Conservation (phyloP, 2,888 invertebrate genomes). For the Gymnosoma rotundatum region DNA sequence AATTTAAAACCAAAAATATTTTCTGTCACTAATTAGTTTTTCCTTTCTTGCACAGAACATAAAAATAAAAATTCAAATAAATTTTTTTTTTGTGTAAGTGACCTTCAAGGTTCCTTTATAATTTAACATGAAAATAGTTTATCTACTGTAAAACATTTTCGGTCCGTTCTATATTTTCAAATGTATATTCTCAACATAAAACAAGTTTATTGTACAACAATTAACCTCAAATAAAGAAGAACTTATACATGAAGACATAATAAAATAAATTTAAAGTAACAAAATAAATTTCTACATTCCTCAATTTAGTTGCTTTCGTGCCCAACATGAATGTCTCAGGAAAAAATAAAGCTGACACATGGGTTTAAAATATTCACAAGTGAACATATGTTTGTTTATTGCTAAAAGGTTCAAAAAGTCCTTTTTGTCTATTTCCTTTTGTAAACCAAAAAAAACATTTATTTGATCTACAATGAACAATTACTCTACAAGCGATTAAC, state of each 20-base stretch:
- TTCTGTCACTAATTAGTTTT: too few species aligned
- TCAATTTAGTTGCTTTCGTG: neutral
- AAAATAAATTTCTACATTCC: neutral
- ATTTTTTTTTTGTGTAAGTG: too few species aligned
- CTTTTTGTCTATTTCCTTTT: constrained; percentile 17
- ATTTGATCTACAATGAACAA: constrained; percentile 54
- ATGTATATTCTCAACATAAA: too few species aligned
- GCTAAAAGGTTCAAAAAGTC: constrained; percentile 33
- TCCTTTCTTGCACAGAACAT: too few species aligned
- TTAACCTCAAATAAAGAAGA: neutral
- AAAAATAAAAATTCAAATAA: too few species aligned
- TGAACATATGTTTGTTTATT: constrained; percentile 39
- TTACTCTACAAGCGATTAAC: constrained; percentile 65
- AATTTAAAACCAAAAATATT: too few species aligned
- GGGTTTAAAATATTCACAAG: constrained; percentile 8
- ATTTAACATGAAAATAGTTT: too few species aligned
- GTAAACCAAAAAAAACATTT: constrained; percentile 21
- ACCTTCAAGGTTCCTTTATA: too few species aligned
- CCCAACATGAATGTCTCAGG: neutral
- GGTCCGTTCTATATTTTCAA: too few species aligned
- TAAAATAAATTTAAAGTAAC: neutral
- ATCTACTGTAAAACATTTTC: too few species aligned
- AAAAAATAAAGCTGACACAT: neutral
- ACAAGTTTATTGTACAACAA: too few species aligned
- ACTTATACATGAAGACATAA: neutral